Base-by-base conservation (phyloP, 2,888 invertebrate species). In the Hydropsyche betteni region DNA sequence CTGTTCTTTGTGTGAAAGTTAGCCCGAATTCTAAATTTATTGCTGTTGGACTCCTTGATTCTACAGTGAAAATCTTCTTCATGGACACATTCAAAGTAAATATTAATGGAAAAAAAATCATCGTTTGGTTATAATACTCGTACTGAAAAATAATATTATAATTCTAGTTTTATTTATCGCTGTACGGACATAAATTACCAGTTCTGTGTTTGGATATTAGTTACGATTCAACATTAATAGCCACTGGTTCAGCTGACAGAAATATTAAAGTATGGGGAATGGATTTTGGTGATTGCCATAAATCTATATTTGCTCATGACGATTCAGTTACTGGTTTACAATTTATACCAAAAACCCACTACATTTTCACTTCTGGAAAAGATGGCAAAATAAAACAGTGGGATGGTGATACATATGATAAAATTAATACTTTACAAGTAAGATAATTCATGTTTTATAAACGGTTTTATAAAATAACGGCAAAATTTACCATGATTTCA, bases 251-350 rank as follows among this genome's bases (percentile, higher is more conserved):
- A 2, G 94, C 95, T 0, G 99, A 99, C 87, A 90, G 97, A 55
- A 98, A 96, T 84, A 91, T 99, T 38, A 98, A 98, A 87, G 92
- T 99, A 78, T 99, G 99, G 99, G 99, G 99, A 51, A 89, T 99
- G 86, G 98, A 99, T 85, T 99, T 97, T 84, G 99, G 99, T n/a
- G 98, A 99, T 84, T 98, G 98, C 81, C 98, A 97, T 86, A 92
- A 91, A 82, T 97, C 97, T 0, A 89, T 99, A 80, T 96, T 98
- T 84, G 98, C 98, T 0, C 99, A 99, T 84, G 97, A 98, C 81
- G 97, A 98, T 84, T 95, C 97, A 0, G 92, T 99, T 8, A 97
- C 96, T 76, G 91, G 93, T 50, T 83, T 99, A 50, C 91, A 93
- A 81, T 99, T 99, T 83, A 91, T 98, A 24, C 94, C 96, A 0